Evolutionary conservation across 2,797 vertebrate genomes (phyloP).

Genomic region (Ceryle rudis): DNA sequence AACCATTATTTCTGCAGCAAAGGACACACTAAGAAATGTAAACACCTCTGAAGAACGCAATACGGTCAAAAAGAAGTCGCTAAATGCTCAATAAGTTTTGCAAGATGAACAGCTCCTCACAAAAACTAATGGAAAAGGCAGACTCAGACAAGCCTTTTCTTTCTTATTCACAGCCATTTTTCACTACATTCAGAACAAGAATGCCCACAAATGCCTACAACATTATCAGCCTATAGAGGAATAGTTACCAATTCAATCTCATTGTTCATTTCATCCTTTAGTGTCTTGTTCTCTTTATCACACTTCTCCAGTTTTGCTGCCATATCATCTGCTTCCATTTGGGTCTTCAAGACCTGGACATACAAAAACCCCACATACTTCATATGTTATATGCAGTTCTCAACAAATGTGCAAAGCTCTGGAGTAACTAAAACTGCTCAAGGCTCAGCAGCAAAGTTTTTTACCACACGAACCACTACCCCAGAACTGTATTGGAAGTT

Average conservation of each 20-base stretch:
- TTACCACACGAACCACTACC: background rate
- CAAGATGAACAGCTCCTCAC: background rate
- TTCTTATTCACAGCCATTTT: background rate
- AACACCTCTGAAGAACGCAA: background rate
- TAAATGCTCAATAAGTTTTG: background rate
- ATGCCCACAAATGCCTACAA: background rate
- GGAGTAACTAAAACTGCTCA: background rate
- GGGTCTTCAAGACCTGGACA: conserved; percentile 85
- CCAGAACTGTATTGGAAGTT: background rate
- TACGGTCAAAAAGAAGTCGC: background rate
- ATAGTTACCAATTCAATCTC: conserved; percentile 83
- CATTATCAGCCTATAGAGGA: background rate
- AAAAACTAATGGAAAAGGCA: background rate
- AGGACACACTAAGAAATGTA: background rate
- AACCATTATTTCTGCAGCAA: background rate
- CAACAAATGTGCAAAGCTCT: background rate
- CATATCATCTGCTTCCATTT: conserved; percentile 86
- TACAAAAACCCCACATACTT: background rate
- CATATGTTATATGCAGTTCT: background rate
- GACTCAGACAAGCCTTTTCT: background rate
- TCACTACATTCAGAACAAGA: background rate
- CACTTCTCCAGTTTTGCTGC: conserved; percentile 81
- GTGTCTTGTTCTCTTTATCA: conserved; percentile 80
- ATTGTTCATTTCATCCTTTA: conserved; percentile 82
- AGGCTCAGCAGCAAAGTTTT: background rate